A percentile compares a stretch with the other conserved stretches of the same genome.
Evolutionary conservation across 1,140 invertebrate genomes (phyloP).

Genomic region (Archivesica marissinica): DNA sequence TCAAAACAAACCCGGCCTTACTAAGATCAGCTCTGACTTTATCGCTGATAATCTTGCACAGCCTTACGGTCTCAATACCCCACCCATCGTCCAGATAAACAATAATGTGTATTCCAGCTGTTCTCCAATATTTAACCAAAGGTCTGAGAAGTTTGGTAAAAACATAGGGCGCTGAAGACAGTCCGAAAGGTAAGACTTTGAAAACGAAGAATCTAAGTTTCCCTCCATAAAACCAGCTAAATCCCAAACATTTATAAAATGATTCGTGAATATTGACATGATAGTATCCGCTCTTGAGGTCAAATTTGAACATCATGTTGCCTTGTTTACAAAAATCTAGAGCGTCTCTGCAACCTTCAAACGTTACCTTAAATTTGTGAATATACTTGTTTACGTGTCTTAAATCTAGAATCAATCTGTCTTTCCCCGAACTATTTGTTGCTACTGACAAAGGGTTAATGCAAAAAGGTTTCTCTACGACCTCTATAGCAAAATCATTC

Average conservation of each 20-base stretch:
- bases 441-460: slow-evolving; percentile 27
- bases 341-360: slow-evolving; percentile 3
- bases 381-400: slow-evolving; percentile 3
- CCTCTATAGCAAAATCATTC: too few species aligned
- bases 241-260: slow-evolving; percentile 16
- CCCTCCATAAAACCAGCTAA: not conserved
- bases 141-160: not conserved
- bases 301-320: not conserved
- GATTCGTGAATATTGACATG: slow-evolving; percentile 2
- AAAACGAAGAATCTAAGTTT: slow-evolving; percentile 14
- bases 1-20: too few species aligned
- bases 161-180: not conserved
- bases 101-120: too few species aligned
- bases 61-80: too few species aligned
- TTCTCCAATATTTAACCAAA: too few species aligned
- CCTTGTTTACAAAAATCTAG: not conserved
- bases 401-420: slow-evolving; percentile 1
- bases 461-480: too few species aligned
- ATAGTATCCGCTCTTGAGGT: slow-evolving; percentile 13
- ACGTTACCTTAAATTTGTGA: slow-evolving; percentile 3
- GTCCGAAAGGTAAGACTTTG: not conserved
- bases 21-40: too few species aligned
- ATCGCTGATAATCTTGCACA: too few species aligned
- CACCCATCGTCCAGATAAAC: too few species aligned
- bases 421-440: slow-evolving; percentile 24